Evolutionary conservation across 2,797 vertebrate species (phyloP), one percentile per base, ranked within the genome.

Genomic region (Bovichtus diacanthus): DNA sequence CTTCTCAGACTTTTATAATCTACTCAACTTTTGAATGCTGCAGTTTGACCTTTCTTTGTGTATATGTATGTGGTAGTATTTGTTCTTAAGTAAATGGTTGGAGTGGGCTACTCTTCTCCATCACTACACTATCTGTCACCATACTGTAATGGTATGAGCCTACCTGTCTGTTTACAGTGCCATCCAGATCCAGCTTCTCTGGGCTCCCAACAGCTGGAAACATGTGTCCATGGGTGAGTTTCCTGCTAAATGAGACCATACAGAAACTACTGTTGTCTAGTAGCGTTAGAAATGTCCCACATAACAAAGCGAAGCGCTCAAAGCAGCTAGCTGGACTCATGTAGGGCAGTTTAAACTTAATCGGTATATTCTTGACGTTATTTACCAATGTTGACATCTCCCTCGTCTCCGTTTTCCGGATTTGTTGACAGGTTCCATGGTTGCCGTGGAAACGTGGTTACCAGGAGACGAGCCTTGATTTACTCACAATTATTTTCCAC

Each of bases 341-440:
- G 1, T 7, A 25, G 19, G 19, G 3, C 12, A 0, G 1, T 15
- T n/a, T 4, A 19, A 1, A 11, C 29, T 36, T 12, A 34, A 19
- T 19, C 2, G 2, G 6, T 4, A 8, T 10, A 13, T 8, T 41
- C 0, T 38, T 38, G 6, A 41, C 1, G 16, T 46, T 38, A 43
- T 70, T 85, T 80, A 88, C 90, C 82, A 0, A 0, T 58, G 78
- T 86, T 85, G 83, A 58, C 73, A 16, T 77, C 39, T 63, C 7
- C 41, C 49, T 1, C 49, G 31, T 81, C 60, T 75, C 60, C 39
- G 18, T 41, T 78, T 86, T 9, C 46, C 59, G 43, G 60, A 2
- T 78, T 64, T 92, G 87, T 90, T 91, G 78, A 54, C 54, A 0
- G 27, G 13, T 25, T 85, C 85, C 89, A 86, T 88, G 29, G 82